phyloP scores from a whole-genome alignment of 2,113 vertebrate species.

The Aptenodytes forsteri region DNA sequence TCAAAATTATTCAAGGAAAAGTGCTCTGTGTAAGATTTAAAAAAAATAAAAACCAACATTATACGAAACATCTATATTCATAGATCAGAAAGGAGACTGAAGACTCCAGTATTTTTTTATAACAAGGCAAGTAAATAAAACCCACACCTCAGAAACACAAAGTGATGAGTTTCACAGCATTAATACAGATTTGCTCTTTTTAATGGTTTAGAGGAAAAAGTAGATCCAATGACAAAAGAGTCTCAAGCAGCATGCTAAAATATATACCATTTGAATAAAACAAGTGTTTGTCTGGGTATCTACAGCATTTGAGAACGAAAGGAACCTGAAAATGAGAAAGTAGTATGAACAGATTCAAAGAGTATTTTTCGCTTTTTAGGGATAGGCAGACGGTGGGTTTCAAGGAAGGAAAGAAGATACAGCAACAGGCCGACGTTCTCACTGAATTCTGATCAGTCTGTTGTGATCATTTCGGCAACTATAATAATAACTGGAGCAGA shows the following conservation, averaged over 20 bases:
- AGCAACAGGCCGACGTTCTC: background rate
- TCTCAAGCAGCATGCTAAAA: background rate
- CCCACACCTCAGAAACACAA: background rate
- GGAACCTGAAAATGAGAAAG: background rate
- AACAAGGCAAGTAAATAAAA: background rate
- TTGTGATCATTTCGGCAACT: background rate
- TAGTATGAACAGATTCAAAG: background rate
- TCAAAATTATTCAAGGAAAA: background rate
- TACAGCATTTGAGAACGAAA: background rate
- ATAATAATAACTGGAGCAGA: background rate
- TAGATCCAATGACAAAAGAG: background rate
- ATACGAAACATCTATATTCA: background rate
- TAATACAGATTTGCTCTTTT: background rate
- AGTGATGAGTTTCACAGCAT: background rate
- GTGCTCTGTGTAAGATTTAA: background rate
- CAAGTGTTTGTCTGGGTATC: background rate
- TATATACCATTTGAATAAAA: background rate
- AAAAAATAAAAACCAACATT: background rate
- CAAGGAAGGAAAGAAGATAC: background rate
- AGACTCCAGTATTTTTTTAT: background rate
- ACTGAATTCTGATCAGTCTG: background rate
- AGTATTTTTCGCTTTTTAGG: background rate
- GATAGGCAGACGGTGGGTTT: background rate
- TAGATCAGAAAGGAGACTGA: background rate
- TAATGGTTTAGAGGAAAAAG: background rate